phyloP scores from a whole-genome alignment of 2,797 vertebrate species.

The Sebastes glaucus region DNA sequence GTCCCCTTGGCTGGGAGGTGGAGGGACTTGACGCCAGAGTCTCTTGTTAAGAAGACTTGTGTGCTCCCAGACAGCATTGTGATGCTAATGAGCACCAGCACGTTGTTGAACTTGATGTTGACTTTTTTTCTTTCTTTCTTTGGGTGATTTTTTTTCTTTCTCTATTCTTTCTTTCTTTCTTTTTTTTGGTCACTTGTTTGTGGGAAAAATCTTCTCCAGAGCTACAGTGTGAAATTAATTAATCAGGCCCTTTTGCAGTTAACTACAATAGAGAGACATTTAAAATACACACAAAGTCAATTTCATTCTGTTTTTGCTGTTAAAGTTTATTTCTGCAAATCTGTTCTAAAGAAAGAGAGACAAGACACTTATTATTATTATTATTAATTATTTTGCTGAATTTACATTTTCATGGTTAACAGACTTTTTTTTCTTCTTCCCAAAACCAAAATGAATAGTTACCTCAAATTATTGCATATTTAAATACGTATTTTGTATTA shows the following conservation, averaged over 20 bases:
- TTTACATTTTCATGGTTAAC: not conserved
- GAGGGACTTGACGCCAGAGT: constrained; percentile 86
- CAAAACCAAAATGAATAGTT: not conserved
- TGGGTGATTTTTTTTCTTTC: constrained; percentile 50
- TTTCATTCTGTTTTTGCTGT: constrained; percentile 12
- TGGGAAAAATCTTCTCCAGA: constrained; percentile 84
- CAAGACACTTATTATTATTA: not conserved
- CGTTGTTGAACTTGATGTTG: constrained; percentile 96
- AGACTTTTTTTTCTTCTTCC: not conserved
- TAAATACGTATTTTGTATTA: not conserved
- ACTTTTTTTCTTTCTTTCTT: constrained; percentile 85
- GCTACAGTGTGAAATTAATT: constrained; percentile 87
- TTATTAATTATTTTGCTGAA: not conserved
- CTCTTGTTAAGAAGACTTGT: constrained; percentile 87
- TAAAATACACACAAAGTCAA: constrained; percentile 64
- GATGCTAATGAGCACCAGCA: constrained; percentile 89
- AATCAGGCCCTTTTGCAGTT: constrained; percentile 74
- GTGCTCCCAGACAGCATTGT: constrained; percentile 90
- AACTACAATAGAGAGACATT: constrained; percentile 70
- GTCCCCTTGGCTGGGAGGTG: constrained; percentile 82
- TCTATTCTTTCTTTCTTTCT: constrained; percentile 66
- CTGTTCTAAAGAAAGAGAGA: not conserved
- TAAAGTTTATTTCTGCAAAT: constrained; percentile 32
- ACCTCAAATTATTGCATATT: not conserved
- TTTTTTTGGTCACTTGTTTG: constrained; percentile 80